Base-by-base conservation (phyloP, 2,888 invertebrate genomes). In the Auanema freiburgensis region DNA sequence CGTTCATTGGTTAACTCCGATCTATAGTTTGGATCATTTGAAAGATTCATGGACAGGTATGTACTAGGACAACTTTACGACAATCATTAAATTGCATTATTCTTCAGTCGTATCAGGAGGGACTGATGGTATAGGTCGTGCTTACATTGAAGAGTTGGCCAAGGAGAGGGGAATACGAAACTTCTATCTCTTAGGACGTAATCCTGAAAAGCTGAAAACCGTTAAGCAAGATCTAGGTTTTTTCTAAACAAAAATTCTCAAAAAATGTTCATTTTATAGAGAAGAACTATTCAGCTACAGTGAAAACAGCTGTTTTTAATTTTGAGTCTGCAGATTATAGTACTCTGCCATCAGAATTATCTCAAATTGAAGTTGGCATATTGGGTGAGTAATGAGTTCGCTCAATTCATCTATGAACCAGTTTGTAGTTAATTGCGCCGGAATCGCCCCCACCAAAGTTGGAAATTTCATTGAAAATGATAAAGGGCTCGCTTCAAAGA, bases 51-150 rank as follows among this genome's bases (percentile, higher is more conserved):
- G 77, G 77, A 71, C 77, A 58, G 74, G 76, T 74, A 55, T 11
- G 44, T 40, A 12, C 10, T 24, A n/a, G n/a, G n/a, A n/a, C n/a
- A n/a, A n/a, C n/a, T 11, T 50, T 50, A 50, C 50, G 50, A 50
- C 11, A 50, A 16, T 10, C 18, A 16, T 50, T 12, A 12, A n/a
- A 50, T 50, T 10, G 50, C 50, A 16, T 10, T 16, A 16, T 12
- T 50, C 50, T 77, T 57, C 44, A 79, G 81, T 81, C 24, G 71
- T 79, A 8, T 82, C 81, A 1, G 81, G 81, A 40, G 78, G 77
- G 41, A 82, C 82, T 3, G 82, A 82, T 65, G 82, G 82, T 12
- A 82, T 83, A 46, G 82, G 82, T n/a, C 66, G 69, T 25, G 81
- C 82, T 6, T 82, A 82, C 58, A 67, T 77, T 16, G 72, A 74